Conservation (phyloP, 2,888 invertebrate species). For the Serripes groenlandicus region DNA sequence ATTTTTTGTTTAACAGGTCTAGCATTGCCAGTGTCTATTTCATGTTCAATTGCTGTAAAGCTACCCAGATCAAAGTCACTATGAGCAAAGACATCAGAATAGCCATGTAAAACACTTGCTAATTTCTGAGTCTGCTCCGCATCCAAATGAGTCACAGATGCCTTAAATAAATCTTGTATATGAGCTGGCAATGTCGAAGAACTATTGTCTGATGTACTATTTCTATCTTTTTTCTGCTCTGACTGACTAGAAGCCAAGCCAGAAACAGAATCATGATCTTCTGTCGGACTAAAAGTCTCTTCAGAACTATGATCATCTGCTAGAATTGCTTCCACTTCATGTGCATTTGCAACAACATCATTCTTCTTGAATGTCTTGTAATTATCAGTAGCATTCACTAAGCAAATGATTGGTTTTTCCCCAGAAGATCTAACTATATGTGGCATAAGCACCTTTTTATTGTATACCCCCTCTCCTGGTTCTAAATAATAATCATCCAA, state of each 20-base stretch:
- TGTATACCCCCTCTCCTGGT: not conserved
- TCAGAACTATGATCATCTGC: not conserved
- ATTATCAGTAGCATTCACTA: conserved; percentile 26
- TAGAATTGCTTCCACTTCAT: not conserved
- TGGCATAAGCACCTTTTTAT: conserved; percentile 20
- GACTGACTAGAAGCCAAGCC: not conserved
- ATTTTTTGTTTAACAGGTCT: conserved; percentile 58
- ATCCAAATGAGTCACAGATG: not conserved
- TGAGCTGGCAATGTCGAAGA: not conserved
- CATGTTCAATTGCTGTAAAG: conserved; percentile 55
- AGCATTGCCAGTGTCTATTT: conserved; percentile 51
- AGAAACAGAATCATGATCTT: not conserved
- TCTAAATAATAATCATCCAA: conserved; percentile 28
- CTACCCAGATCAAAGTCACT: conserved; percentile 45
- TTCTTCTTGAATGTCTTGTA: conserved; percentile 12
- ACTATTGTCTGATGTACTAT: not conserved
- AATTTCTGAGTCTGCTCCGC: not conserved
- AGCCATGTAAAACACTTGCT: not conserved
- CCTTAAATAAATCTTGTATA: not conserved
- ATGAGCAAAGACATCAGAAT: conserved; percentile 49
- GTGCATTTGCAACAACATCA: conserved; percentile 11
- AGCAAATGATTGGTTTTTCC: conserved; percentile 12
- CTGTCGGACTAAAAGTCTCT: not conserved
- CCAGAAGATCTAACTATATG: conserved; percentile 12
- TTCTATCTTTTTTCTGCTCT: too few species aligned